Evolutionary conservation across 2,797 vertebrate species (phyloP).

Genomic region (Trichosurus vulpecula): DNA sequence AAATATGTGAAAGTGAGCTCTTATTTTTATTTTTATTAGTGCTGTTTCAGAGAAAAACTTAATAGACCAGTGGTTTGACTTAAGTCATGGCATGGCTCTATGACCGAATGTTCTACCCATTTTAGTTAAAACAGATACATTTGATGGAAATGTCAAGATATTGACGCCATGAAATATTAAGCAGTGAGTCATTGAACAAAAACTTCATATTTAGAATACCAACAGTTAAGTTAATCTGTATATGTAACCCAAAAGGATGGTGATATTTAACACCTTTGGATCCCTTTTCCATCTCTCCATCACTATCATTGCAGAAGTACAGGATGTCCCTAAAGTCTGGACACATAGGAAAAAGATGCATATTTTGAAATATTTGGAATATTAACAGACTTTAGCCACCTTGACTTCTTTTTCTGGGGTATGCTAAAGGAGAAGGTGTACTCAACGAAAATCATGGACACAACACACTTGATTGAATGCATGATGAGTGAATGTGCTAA

Average conservation of each 20-base stretch:
- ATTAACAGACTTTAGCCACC: no score
- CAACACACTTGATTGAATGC: no score
- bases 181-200: background rate
- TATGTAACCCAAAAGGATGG: background rate
- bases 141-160: background rate
- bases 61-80: background rate
- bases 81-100: background rate
- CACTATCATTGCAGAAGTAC: background rate
- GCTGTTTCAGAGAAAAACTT: background rate
- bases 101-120: background rate
- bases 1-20: background rate
- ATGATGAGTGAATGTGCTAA: no score
- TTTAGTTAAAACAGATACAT: background rate
- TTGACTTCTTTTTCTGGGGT: no score
- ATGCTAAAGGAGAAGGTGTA: no score
- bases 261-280: background rate
- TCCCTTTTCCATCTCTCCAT: background rate
- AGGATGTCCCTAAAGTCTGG: no score
- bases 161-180: background rate
- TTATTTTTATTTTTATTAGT: background rate
- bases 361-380: no score
- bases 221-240: background rate
- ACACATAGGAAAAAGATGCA: no score
- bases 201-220: background rate
- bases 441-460: no score